Conservation (phyloP, 1,140 invertebrate genomes). For the Drosophila gunungcola region DNA sequence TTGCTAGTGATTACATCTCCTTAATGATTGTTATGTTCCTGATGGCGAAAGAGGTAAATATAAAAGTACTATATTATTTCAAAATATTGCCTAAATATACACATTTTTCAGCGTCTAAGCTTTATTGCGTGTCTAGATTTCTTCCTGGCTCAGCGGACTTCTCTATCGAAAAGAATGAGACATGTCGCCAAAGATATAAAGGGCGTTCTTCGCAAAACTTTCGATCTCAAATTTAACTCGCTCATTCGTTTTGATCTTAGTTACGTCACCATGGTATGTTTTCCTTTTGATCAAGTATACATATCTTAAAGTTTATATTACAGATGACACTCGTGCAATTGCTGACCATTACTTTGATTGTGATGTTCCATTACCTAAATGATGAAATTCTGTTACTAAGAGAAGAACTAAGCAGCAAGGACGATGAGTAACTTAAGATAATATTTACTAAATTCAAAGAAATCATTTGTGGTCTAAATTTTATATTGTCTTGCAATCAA, state of each 20-base stretch:
- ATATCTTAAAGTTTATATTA: neutral
- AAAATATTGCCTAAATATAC: neutral
- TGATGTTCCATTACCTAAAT: constrained; percentile 55
- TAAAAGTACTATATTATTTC: neutral
- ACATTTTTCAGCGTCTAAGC: constrained; percentile 25
- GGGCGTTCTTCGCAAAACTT: constrained; percentile 2
- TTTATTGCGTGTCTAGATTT: constrained; percentile 30
- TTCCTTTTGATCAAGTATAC: neutral
- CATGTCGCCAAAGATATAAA: constrained; percentile 51
- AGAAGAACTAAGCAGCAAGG: constrained; percentile 39
- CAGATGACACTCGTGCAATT: constrained; percentile 43
- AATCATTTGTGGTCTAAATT: neutral
- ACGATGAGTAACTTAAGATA: constrained; percentile 45
- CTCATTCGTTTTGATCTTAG: constrained; percentile 43
- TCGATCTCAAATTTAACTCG: constrained; percentile 27
- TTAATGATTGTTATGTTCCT: constrained; percentile 36
- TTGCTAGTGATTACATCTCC: constrained; percentile 63
- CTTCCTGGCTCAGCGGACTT: constrained; percentile 4
- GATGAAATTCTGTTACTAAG: constrained; percentile 59
- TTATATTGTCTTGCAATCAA: neutral
- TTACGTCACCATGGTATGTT: constrained; percentile 37
- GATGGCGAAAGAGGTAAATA: constrained; percentile 53
- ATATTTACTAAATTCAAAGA: too few relatives aligned
- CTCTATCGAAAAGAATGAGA: constrained; percentile 14
- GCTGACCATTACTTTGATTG: constrained; percentile 50